A percentile compares a stretch with the other conserved stretches of the same genome.
These are phyloP conservation scores for Atlantisia rogersi DNA, from an alignment of 2,113 vertebrate genomes.

Conservation along the genomic window DNA sequence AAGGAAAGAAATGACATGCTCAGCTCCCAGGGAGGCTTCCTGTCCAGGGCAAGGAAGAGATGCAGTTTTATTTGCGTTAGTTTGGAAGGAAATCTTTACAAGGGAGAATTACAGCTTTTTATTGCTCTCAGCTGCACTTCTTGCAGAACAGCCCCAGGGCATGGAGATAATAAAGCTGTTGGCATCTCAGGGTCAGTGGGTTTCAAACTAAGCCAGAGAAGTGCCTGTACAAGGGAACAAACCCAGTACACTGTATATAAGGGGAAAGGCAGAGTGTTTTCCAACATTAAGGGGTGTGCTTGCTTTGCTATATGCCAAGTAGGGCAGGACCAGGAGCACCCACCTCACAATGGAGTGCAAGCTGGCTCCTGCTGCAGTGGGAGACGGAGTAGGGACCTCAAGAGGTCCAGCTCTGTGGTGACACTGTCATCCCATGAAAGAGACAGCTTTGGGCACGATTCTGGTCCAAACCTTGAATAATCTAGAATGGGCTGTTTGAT, in stretches of 20 bases:
- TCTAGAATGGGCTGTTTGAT: background rate
- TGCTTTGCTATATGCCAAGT: background rate
- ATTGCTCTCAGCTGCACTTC: background rate
- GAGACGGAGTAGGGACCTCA: background rate
- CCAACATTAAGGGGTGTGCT: background rate
- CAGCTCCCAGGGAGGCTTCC: background rate
- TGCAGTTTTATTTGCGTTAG: background rate
- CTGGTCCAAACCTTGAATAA: background rate
- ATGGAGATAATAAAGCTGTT: background rate
- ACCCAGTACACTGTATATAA: background rate
- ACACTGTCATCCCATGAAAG: background rate
- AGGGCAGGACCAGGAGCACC: background rate
- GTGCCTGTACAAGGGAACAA: background rate
- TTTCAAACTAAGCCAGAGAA: background rate
- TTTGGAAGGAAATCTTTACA: background rate
- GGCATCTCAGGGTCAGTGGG: background rate
- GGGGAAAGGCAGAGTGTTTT: background rate
- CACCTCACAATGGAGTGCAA: background rate
- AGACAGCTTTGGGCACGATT: background rate
- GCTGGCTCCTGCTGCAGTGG: background rate
- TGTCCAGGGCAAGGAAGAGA: background rate
- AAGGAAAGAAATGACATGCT: background rate
- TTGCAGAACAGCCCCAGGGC: background rate
- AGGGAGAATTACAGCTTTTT: background rate
- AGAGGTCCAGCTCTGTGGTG: background rate